These are phyloP conservation scores for Lepidurus packardi DNA, from an alignment of 1,140 invertebrate species.

Conservation along the genomic window DNA sequence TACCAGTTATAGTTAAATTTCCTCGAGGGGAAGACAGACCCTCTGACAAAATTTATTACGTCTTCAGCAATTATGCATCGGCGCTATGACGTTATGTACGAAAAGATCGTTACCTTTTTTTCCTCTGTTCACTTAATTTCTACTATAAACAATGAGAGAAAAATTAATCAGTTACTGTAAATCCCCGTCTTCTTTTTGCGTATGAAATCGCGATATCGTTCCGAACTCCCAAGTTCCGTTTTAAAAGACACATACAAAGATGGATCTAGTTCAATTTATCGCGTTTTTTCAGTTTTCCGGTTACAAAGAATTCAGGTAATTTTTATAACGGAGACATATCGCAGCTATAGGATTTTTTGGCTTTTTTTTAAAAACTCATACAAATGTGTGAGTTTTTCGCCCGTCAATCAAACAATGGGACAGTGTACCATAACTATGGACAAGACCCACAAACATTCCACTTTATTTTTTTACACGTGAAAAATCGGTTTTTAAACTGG, in stretches of 20 bases:
- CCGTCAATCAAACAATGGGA: not conserved
- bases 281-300: not conserved
- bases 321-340: constrained; percentile 11
- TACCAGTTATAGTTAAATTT: not conserved
- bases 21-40: too few species aligned
- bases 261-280: not conserved
- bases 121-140: too few species aligned
- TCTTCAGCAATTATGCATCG: too few species aligned
- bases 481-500: constrained; percentile 10
- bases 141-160: too few species aligned
- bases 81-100: too few species aligned
- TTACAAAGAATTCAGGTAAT: constrained; percentile 19
- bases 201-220: too few species aligned
- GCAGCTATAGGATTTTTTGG: not conserved
- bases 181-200: too few species aligned
- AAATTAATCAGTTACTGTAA: too few species aligned
- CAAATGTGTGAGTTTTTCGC: not conserved
- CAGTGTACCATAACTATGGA: not conserved
- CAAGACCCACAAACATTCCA: not conserved
- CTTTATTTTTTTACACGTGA: constrained; percentile 8
- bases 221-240: too few species aligned
- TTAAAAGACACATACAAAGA: not conserved
- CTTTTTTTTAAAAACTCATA: not conserved
- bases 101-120: too few species aligned
- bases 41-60: too few species aligned